Evolutionary conservation across 2,113 vertebrate species (phyloP).

Genomic region (Corythaixoides concolor): DNA sequence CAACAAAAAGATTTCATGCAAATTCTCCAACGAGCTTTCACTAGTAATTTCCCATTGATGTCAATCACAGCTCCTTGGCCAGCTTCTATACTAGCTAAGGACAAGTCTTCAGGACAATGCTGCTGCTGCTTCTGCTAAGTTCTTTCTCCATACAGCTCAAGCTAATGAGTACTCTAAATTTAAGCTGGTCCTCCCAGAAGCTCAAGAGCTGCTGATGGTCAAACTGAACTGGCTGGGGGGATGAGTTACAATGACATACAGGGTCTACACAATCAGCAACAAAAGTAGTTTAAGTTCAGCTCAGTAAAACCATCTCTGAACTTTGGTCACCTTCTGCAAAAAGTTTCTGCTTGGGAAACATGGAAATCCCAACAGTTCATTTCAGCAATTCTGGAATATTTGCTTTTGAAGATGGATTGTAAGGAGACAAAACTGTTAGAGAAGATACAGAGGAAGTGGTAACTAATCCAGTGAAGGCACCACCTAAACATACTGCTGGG

Average conservation of each 20-base stretch:
- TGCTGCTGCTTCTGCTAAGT: neutral
- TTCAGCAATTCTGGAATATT: neutral
- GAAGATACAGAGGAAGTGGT: neutral
- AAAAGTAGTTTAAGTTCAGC: neutral
- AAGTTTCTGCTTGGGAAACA: neutral
- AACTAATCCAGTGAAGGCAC: neutral
- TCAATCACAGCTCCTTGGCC: neutral
- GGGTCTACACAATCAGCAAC: neutral
- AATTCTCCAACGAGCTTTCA: neutral
- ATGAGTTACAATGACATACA: rapidly evolving
- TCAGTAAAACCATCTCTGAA: neutral
- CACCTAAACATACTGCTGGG: neutral
- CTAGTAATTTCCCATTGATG: neutral
- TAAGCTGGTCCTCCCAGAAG: neutral
- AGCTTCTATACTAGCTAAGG: neutral
- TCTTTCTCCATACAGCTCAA: neutral
- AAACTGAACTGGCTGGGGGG: neutral
- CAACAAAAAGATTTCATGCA: neutral
- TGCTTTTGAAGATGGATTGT: neutral
- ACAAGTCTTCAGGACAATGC: neutral
- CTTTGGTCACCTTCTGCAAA: neutral
- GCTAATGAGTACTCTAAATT: neutral
- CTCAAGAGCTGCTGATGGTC: neutral
- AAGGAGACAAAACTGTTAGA: neutral
- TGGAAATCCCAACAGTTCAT: neutral